These are phyloP conservation scores for Apamea crenata DNA, from an alignment of 2,888 invertebrate species.

Conservation along the genomic window DNA sequence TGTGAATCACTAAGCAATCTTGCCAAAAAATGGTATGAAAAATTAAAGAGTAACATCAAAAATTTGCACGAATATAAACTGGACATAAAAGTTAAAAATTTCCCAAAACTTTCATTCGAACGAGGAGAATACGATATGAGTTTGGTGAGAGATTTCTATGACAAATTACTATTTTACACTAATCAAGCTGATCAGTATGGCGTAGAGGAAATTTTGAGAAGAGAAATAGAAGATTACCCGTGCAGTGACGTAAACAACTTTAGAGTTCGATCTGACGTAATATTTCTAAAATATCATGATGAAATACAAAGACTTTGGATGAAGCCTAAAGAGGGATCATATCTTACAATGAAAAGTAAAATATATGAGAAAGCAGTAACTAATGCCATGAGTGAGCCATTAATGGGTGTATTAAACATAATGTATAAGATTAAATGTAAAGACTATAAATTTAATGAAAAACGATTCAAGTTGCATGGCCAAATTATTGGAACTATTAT, in stretches of 20 bases:
- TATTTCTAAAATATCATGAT: constrained; percentile 54
- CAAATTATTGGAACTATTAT: constrained; percentile 13
- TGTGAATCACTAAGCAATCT: constrained; percentile 13
- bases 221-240: constrained; percentile 33
- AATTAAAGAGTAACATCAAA: constrained; percentile 10
- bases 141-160: constrained; percentile 43
- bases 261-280: constrained; percentile 30
- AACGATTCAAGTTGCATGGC: not conserved
- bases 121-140: constrained; percentile 21
- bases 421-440: constrained; percentile 22
- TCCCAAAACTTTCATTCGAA: constrained; percentile 52
- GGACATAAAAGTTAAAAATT: constrained; percentile 33
- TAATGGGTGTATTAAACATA: constrained; percentile 25
- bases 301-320: constrained; percentile 58
- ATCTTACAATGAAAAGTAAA: constrained; percentile 38
- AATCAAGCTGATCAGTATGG: constrained; percentile 50
- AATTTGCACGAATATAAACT: constrained; percentile 49
- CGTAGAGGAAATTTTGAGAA: constrained; percentile 38
- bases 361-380: constrained; percentile 32
- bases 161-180: constrained; percentile 52
- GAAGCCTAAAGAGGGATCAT: constrained; percentile 36
- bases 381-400: constrained; percentile 34
- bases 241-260: constrained; percentile 22
- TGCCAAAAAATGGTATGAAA: constrained; percentile 28
- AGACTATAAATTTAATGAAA: constrained; percentile 26